Base-by-base conservation (phyloP, 2,888 invertebrate species). In the Sarcophaga carnaria region DNA sequence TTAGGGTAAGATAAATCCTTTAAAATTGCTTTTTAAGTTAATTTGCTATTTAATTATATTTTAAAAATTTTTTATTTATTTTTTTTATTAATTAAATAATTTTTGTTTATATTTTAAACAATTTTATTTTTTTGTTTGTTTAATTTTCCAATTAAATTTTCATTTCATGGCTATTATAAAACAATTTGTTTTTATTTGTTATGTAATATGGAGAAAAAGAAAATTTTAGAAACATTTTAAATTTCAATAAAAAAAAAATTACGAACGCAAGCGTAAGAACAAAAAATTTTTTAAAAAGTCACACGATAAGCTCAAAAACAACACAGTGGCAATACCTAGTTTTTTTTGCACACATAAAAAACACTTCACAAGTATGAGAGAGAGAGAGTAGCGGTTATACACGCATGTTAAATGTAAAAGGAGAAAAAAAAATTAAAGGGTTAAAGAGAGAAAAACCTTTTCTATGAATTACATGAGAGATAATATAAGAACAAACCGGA, bases 221-320 rank as follows among this genome's bases (percentile, higher is more conserved):
- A 64, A 27, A 25, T 27, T 72, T 72, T 49, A 37, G 22, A 37
- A 27, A 27, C 17, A 25, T 25, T 69, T 45, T 20, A 75, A 59
- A 17, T 59, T 59, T 59, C 62, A 22, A 63, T 69, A 59, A 82
- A 75, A 69, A 20, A 54, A 2, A n/a, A 22, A 4, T 27, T 37
- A 20, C 45, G n/a, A 87, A 79, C 85, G 87, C 84, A 87, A 79
- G 87, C 87, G 87, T 79, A 54, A 70, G 83, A 72, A 54, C 54
- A 14, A 54, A 54, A 54, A 54, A 54, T 14, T 0, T 14, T 4
- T 0, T 17, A 54, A 17, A 14, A 85, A 86, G 78, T 72, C 63
- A 60, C 87, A 80, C 69, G 70, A 85, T 77, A 83, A 82, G 69
- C 76, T 74, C 54, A 54, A 54, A 54, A 17, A 54, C 37, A 17